Base-by-base conservation (phyloP, 2,113 vertebrate species). In the Probosciger aterrimus region DNA sequence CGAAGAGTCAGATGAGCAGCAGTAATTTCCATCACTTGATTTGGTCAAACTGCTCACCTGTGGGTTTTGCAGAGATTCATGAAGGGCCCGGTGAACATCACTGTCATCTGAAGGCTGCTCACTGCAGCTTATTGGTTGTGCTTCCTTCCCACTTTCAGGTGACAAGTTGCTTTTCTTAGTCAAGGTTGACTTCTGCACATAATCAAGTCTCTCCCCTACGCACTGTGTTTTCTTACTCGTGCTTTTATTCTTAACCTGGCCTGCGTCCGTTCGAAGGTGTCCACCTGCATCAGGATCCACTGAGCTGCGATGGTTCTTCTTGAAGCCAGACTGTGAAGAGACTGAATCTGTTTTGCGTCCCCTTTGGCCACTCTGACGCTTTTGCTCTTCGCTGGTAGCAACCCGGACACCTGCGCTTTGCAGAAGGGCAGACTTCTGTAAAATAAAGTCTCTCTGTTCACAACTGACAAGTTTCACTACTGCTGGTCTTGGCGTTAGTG, bases 361-460 rank as follows among this genome's bases (percentile, higher is more conserved):
- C 52, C 23, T 93, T 69, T 97, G 93, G 41, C 43, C 35, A 27
- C 77, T 91, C 70, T 91, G 91, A 13, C 6, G 20, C 39, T 68
- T 91, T 65, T 97, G 92, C 22, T 98, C 98, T 57, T 98, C 96
- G 50, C 76, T 82, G n/a, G 97, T 95, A 62, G 95, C 85, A 96
- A 98, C 96, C 11, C 68, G 50, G 43, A 98, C 96, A 35, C 98
- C 98, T 57, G 96, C 93, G 77, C 93, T 98, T 92, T 98, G 97
- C 50, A 98, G 96, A 69, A 98, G 94, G 31, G 98, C 37, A 31
- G 98, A 98, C 80, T 98, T 98, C 90, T 98, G 97, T 82, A 98
- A 97, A 90, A 98, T 98, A 81, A 98, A 97, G 86, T 98, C 98
- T 87, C 98, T 98, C 49, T 98, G 98, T 59, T 98, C 98, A 64